Conservation (phyloP, 92 coral and sea anemone species). For the Phenganax subtilis region DNA sequence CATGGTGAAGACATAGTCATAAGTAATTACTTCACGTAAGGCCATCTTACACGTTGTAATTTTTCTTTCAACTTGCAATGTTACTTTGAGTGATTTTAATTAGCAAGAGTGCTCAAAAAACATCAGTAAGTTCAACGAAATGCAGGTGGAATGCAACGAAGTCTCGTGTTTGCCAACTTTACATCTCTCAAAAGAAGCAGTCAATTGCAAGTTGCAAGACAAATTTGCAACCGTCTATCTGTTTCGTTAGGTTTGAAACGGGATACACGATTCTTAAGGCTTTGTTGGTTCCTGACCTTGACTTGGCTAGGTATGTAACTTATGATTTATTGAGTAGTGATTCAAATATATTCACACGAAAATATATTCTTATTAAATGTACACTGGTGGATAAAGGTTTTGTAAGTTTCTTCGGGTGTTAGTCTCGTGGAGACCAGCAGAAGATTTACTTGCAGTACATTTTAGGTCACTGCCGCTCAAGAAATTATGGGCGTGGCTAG, state of each 20-base stretch:
- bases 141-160: no score
- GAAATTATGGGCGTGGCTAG: conserved; percentile 86
- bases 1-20: no score
- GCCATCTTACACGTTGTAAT: no score
- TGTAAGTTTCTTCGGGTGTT: no score
- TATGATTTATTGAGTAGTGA: neutral
- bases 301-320: conserved; percentile 70
- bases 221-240: neutral
- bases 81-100: neutral
- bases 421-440: no score
- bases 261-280: conserved; percentile 91
- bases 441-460: neutral
- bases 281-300: conserved; percentile 72
- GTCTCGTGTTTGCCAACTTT: no score
- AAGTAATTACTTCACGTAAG: no score
- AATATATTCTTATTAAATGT: neutral
- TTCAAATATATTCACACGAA: neutral
- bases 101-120: no score
- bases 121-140: no score
- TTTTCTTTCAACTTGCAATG: neutral
- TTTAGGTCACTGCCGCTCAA: conserved; percentile 79
- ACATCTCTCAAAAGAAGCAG: no score
- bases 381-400: no score
- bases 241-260: conserved; percentile 71
- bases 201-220: neutral